Conservation (phyloP, 2,888 invertebrate genomes). For the Coelogynopora nodosa region DNA sequence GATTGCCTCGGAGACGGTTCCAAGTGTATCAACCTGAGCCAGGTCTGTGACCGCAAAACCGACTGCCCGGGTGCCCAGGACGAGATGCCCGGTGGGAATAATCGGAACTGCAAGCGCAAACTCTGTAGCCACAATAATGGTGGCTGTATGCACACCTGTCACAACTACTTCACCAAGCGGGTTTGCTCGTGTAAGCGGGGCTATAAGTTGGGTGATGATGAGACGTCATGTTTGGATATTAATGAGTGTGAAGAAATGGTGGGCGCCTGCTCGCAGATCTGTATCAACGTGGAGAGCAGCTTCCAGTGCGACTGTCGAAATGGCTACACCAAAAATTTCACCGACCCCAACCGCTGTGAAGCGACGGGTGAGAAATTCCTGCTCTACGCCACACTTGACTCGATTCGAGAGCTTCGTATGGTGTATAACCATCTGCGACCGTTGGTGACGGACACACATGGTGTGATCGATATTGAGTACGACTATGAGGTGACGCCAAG, state of each 20-base stretch:
- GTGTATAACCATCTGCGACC: background rate
- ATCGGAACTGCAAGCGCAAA: background rate
- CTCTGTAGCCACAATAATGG: background rate
- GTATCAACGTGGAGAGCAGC: constrained; percentile 11
- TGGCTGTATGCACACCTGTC: background rate
- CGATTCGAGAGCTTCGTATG: constrained; percentile 27
- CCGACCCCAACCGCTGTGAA: background rate
- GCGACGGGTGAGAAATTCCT: constrained; percentile 32
- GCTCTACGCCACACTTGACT: background rate
- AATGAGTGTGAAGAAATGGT: constrained; percentile 20
- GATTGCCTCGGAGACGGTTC: background rate
- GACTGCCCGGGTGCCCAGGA: background rate
- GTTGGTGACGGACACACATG: background rate
- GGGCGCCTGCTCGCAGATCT: constrained; percentile 36
- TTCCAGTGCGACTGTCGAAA: constrained; percentile 36
- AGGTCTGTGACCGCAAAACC: background rate
- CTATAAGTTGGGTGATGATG: background rate
- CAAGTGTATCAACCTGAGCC: background rate
- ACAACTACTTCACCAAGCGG: background rate
- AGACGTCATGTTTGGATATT: constrained; percentile 34
- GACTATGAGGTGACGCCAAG: background rate
- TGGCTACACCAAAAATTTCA: background rate
- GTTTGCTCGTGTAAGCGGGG: constrained; percentile 24
- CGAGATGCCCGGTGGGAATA: background rate
- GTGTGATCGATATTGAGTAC: background rate